Evolutionary conservation across 1,140 invertebrate genomes (phyloP), one percentile per base, ranked within the genome.

Genomic region (Trypoxylus dichotomus): DNA sequence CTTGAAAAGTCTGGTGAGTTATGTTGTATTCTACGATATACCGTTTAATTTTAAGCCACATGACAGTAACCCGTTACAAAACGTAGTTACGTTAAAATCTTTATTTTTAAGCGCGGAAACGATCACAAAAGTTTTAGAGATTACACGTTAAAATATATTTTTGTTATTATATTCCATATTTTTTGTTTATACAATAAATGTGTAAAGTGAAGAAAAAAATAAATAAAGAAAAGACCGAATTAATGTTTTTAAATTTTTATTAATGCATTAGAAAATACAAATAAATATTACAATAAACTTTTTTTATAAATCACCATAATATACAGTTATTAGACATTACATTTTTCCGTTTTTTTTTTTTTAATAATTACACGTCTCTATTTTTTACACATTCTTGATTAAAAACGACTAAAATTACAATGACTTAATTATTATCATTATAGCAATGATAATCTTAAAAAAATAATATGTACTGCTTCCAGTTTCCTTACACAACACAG

Each of bases 1-100:
- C 3, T 81, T 88, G 60, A 83, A 83, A 78, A 88, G 87, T 76
- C 82, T 93, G 25, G 87, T 88, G 6, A 85, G 89, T 13, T 92
- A 90, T 78, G 84, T 91, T 13, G 89, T 90, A 75, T 92, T 89
- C 83, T 89, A 91, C 78, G 89, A 91, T 82, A 84, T 93, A 74
- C 88, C 90, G 19, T 83, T 78, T 77, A 80, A 78, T 71, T 73
- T 47, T 71, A 42, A 75, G 60, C 60, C 13, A 7, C 21, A 63
- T 24, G 19, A 24, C 5, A 63, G 13, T 5, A 63, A 24, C 60
- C 25, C 19, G 5, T 63, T 63, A 27, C 21, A 63, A 27, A 63
- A 24, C 19, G 21, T 63, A 27, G 25, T 63, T 63, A 8, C 60
- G 8, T 24, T 63, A 63, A 63, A 63, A 24, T 63, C 60, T 63